Evolutionary conservation across 1,140 invertebrate genomes (phyloP), one percentile per base, ranked within the genome.

Genomic region (Pissodes strobi): DNA sequence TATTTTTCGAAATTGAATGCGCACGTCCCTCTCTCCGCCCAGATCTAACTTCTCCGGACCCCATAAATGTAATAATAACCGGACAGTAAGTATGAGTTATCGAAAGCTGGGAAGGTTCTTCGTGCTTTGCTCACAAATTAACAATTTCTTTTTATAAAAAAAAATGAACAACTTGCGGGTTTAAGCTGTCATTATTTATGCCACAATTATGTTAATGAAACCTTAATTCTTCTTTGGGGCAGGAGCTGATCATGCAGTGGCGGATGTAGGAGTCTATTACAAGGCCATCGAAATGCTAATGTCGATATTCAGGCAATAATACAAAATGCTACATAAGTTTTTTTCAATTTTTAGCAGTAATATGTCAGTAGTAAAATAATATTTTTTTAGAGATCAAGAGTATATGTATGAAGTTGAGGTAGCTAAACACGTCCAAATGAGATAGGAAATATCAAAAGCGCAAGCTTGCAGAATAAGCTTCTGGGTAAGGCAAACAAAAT

Each of bases 1-100:
- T 57, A 57, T 57, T 38, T 57, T 25, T 18, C 5, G 5, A 17
- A 10, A 25, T 38, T 45, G 38, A 57, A 57, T 43, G 21, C 49
- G 41, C 15, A n/a, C 38, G 22, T 27, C 55, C 39, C 45, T 39
- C 22, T 43, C 39, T 25, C 38, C 55, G 55, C 55, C 55, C 55
- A 27, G 55, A 57, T 57, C 55, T 57, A 57, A 57, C 55, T 45
- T 45, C 41, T 18, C 12, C 38, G 25, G 41, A 45, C 19, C 55
- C 22, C 55, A 45, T 57, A 57, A 57, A 57, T 15, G 55, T 27
- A 57, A 57, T 57, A 57, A 57, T 27, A 34, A 57, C 21, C 39
- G 41, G 55, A 57, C 55, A 39, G 55, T 57, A 57, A 57, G 55
- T 57, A 57, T 57, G 55, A 57, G 39, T 57, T 57, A 57, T 57